Base-by-base conservation (phyloP, 2,888 invertebrate species). In the Cosmia trapezina region DNA sequence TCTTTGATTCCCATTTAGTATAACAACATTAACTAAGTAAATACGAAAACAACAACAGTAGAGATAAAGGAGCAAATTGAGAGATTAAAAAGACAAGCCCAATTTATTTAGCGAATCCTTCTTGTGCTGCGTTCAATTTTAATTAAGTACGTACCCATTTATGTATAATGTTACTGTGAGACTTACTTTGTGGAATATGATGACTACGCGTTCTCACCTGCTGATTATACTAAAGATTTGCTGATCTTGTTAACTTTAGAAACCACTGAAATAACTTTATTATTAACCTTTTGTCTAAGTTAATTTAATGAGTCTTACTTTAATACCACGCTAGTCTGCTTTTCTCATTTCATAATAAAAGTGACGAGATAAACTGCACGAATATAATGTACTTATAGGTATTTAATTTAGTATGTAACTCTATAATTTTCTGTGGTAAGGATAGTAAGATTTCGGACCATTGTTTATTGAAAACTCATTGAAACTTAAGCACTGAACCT, bases 81-180 rank as follows among this genome's bases (percentile, higher is more conserved):
- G 61, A 70, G 71, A 73, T 80, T 71, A 81, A 70, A 83, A 83
- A 77, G 33, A 72, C 74, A 66, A 78, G 41, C 37, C 43, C 41
- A 78, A 66, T 78, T 78, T 66, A 82, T 83, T 63, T 51, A 45
- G 45, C 53, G 37, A 76, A 61, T 33, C 69, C 51, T 65, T 54
- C 49, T 45, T 65, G 43, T 47, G 59, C 51, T 59, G 63, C 68
- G 62, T 75, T 62, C 60, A 81, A 83, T 68, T 80, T 64, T 77
- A 81, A 81, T 68, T 70, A 78, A 78, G 62, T 51, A 67, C 33
- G 62, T 51, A 67, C 37, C 51, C 70, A 67, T 74, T 65, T 66
- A 62, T 37, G 19, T 73, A 63, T 63, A 70, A 63, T 67, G 51
- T 77, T 70, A 62, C 70, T 57, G 47, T 37, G 37, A 37, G 5